Percentiles rank a stretch among this genome's conserved stretches.
Evolutionary conservation across 2,113 vertebrate genomes (phyloP).

Genomic region (Sapajus apella): DNA sequence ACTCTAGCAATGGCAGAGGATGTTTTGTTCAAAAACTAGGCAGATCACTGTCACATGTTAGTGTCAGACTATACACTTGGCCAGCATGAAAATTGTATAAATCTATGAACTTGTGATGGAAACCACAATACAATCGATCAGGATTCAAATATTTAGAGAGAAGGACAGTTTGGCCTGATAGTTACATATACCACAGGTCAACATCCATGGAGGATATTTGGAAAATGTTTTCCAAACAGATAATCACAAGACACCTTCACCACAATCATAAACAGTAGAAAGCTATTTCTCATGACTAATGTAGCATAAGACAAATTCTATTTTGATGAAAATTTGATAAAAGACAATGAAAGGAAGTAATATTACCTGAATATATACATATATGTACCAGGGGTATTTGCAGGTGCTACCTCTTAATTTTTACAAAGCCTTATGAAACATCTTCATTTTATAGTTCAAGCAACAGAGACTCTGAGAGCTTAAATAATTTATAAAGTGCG

Average conservation of each 20-base stretch:
- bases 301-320: background rate
- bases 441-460: too few relatives aligned
- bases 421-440: background rate
- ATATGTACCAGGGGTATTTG: background rate
- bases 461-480: background rate
- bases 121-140: fast-evolving
- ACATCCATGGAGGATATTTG: fast-evolving
- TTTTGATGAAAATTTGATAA: background rate
- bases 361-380: background rate
- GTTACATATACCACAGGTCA: fast-evolving
- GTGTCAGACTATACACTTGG: fast-evolving
- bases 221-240: background rate
- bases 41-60: fast-evolving
- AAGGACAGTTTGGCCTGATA: fast-evolving
- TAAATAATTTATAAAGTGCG: background rate
- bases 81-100: fast-evolving
- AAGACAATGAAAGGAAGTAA: background rate
- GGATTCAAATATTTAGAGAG: background rate
- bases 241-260: background rate
- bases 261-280: fast-evolving
- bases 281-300: fast-evolving
- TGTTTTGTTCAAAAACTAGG: fast-evolving
- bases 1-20: fast-evolving
- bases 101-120: fast-evolving
- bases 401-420: background rate